Evolutionary conservation across 2,888 invertebrate genomes (phyloP), one percentile per base, ranked within the genome.

Genomic region (Luperina testacea): DNA sequence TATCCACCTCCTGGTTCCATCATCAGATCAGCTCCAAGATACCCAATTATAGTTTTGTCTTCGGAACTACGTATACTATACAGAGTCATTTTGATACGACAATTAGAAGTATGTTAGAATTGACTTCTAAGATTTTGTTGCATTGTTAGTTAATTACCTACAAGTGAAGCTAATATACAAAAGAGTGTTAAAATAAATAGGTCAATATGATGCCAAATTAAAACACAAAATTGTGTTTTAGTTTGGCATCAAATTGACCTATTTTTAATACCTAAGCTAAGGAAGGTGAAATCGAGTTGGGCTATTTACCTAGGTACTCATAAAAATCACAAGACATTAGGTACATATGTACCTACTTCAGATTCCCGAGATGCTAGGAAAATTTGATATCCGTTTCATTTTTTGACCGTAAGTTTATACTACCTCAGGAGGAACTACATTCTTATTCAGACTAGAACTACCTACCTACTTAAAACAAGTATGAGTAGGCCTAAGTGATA

Each of bases 401-500:
- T 57, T 51, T 32, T 69, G 1, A 69, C 27, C 20, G 48, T 69
- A 27, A 48, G 27, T 69, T 20, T n/a, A 69, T 20, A 27, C 53
- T 65, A 59, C 15, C 20, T 17, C n/a, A 24, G 17, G 59, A 72
- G 53, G 68, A 67, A 24, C 59, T 51, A 57, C 32, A 65, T 57
- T 45, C 42, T 9, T 42, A 45, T 63, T 38, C 15, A 57, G 15
- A 65, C 8, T 63, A 64, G 61, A 82, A 67, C 32, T 32, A 45
- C 42, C 7, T 9, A 70, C 9, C 7, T 13, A 70, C 15, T 38
- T 53, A 8, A 27, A 86, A 87, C 82, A 86, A 84, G 72, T 57
- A 57, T 69, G 57, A 68, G 38, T 42, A 61, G 38, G 38, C 3
- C 38, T 42, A 61, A 73, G 53, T 80, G 87, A 85, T 87, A 85